phyloP scores from a whole-genome alignment of 2,113 vertebrate genomes.

The Rhea americana region DNA sequence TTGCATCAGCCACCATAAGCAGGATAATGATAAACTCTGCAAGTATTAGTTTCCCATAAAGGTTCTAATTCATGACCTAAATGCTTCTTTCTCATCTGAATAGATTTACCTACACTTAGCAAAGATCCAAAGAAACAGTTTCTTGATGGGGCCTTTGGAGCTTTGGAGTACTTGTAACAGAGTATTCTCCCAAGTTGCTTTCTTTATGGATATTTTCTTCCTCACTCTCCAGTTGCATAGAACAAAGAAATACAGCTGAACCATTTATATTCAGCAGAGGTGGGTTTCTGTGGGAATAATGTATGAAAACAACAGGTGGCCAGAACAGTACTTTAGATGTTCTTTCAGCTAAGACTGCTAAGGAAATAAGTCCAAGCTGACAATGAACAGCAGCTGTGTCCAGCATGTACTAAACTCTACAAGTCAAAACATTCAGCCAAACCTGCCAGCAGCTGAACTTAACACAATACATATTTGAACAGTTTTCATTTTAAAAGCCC shows the following conservation, averaged over 20 bases:
- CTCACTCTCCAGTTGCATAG: neutral
- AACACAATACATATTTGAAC: neutral
- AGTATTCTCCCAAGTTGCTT: neutral
- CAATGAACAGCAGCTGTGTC: slow-evolving; percentile 17
- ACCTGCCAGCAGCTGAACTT: neutral
- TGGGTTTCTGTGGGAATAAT: slow-evolving; percentile 23
- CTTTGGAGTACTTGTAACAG: neutral
- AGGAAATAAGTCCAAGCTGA: neutral
- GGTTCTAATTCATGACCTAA: neutral
- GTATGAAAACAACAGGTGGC: slow-evolving; percentile 2
- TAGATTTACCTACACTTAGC: neutral
- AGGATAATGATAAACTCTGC: neutral
- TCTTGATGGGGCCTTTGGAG: neutral
- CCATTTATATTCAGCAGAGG: neutral
- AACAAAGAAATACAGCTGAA: neutral
- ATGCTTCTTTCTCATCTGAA: neutral
- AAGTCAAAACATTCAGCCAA: neutral
- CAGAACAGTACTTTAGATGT: slow-evolving; percentile 1
- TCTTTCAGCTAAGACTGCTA: slow-evolving; percentile 41
- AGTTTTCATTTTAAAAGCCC: slow-evolving; percentile 31
- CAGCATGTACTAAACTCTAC: neutral
- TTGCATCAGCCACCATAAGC: neutral
- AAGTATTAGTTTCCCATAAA: neutral
- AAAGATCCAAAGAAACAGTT: neutral
- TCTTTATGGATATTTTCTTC: neutral